A percentile compares a stretch with the other conserved stretches of the same genome.
Evolutionary conservation across 2,888 invertebrate species (phyloP).

Genomic region (Amphipoea oculea): DNA sequence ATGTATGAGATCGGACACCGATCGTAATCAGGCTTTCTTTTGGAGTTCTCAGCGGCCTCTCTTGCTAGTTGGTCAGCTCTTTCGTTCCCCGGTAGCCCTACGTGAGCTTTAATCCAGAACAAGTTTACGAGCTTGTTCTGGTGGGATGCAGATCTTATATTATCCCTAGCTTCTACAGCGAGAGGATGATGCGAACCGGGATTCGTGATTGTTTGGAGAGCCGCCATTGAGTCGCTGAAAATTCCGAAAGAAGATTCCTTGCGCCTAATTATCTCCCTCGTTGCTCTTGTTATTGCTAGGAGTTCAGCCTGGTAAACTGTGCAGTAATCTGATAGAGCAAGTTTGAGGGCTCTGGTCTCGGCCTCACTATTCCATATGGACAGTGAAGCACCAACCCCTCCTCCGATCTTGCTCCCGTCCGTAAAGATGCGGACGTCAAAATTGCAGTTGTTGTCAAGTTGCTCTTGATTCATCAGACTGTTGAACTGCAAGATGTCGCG

Average conservation of each 20-base stretch:
- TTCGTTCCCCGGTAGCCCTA: too few species aligned
- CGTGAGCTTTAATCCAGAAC: too few species aligned
- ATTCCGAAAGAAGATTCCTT: not conserved
- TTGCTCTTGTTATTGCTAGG: not conserved
- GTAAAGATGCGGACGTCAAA: too few species aligned
- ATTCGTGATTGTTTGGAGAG: not conserved
- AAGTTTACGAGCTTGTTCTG: too few species aligned
- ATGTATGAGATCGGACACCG: not conserved
- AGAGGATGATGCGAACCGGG: not conserved
- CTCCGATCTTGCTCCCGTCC: not conserved
- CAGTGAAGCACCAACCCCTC: not conserved
- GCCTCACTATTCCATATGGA: not conserved
- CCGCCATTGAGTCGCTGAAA: not conserved
- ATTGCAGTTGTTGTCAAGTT: not conserved
- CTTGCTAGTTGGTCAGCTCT: too few species aligned
- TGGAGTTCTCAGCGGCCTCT: too few species aligned
- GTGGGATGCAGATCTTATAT: too few species aligned
- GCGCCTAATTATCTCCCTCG: not conserved
- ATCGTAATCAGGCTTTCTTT: not conserved
- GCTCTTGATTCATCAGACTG: not conserved
- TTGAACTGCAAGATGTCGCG: not conserved
- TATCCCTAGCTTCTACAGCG: too few species aligned
- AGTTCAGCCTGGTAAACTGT: slow-evolving; percentile 12
- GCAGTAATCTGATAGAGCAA: not conserved
- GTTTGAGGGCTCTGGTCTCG: not conserved